Conservation (phyloP, 2,888 invertebrate genomes). For the Apomyelois bistriatella region DNA sequence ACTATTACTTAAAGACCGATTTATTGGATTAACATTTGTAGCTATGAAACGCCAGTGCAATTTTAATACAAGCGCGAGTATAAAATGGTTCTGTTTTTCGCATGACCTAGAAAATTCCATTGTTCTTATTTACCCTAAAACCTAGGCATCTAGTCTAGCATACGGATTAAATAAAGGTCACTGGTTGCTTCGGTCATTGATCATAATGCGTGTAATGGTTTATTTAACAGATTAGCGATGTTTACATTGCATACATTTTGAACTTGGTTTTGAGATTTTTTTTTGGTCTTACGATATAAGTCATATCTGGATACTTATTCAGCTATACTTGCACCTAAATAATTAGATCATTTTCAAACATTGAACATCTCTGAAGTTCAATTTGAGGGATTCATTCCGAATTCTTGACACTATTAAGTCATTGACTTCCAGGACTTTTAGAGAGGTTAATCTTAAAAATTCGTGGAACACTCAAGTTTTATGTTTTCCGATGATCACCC, state of each 20-base stretch:
- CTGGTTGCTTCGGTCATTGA: neutral
- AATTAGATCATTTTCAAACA: no score
- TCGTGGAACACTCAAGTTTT: constrained; percentile 19
- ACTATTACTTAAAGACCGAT: no score
- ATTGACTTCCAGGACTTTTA: neutral
- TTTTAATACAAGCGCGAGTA: no score
- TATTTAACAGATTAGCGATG: constrained; percentile 2
- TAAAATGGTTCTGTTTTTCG: no score
- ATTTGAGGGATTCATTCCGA: neutral
- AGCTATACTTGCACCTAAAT: no score
- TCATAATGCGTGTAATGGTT: neutral
- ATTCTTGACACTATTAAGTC: neutral
- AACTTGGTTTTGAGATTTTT: neutral
- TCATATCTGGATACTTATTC: no score
- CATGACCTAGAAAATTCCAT: no score
- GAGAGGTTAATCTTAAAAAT: constrained; percentile 7
- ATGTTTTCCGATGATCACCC: constrained; percentile 18
- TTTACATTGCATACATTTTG: neutral
- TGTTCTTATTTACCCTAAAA: no score
- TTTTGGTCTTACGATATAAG: neutral
- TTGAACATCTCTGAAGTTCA: neutral
- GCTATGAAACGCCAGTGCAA: no score
- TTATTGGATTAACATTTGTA: no score
- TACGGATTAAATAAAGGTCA: neutral
- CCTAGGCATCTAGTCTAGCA: neutral